phyloP scores from a whole-genome alignment of 2,113 vertebrate species.

The Brienomyrus brachyistius region DNA sequence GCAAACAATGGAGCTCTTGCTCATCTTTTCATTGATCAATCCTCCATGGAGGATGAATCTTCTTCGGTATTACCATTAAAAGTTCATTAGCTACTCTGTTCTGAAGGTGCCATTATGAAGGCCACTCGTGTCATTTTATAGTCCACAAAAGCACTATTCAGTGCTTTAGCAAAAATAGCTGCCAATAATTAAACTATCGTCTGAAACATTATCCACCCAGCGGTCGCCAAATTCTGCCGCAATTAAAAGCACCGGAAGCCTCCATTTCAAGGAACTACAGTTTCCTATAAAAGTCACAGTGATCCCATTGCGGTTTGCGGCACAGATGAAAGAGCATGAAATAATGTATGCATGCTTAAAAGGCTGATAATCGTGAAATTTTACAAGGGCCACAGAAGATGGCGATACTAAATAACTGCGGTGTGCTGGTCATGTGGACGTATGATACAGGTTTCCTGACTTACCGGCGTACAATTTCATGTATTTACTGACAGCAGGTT shows the following conservation, averaged over 20 bases:
- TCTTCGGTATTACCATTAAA: conserved; percentile 35
- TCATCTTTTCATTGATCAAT: background rate
- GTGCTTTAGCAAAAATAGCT: conserved; percentile 53
- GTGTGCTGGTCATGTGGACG: conserved; percentile 27
- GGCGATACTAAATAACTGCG: conserved; percentile 50
- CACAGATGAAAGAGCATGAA: conserved; percentile 58
- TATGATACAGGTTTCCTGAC: conserved; percentile 32
- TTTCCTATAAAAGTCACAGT: conserved; percentile 31
- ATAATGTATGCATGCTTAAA: conserved; percentile 65
- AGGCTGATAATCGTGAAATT: conserved; percentile 64
- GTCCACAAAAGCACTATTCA: conserved; percentile 43
- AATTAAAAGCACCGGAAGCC: conserved; percentile 52
- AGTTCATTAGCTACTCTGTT: conserved; percentile 39
- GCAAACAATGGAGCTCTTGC: background rate
- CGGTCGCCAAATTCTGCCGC: conserved; percentile 44
- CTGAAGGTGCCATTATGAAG: conserved; percentile 36
- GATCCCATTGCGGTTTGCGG: conserved; percentile 23
- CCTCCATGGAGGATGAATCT: background rate
- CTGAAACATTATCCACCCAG: conserved; percentile 55
- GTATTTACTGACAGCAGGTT: conserved; percentile 35
- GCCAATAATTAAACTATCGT: conserved; percentile 60
- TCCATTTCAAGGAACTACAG: conserved; percentile 26
- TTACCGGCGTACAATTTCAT: conserved; percentile 26
- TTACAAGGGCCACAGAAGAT: conserved; percentile 55
- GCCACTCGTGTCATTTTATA: conserved; percentile 48